These are phyloP conservation scores for Vannuccia rotundouncinata DNA, from an alignment of 2,888 invertebrate species.

Conservation along the genomic window DNA sequence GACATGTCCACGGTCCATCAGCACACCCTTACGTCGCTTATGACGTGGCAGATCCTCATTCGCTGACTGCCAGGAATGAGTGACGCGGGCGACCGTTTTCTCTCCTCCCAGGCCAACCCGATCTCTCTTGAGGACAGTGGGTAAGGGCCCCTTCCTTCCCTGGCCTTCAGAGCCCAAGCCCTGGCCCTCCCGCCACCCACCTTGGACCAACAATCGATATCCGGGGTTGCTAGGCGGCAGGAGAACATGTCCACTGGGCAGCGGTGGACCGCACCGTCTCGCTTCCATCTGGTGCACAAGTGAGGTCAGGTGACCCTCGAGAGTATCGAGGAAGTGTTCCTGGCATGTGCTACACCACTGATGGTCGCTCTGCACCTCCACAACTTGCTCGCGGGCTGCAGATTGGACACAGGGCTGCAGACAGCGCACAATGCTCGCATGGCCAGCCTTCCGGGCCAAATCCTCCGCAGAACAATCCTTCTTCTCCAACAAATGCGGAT, in stretches of 20 bases:
- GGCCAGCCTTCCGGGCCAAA: background rate
- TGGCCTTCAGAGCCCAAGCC: background rate
- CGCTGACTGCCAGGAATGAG: background rate
- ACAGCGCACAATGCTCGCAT: background rate
- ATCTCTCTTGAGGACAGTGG: constrained; percentile 12
- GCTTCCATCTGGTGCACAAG: background rate
- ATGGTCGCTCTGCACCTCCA: background rate
- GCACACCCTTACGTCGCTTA: background rate
- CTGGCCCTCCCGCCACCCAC: background rate
- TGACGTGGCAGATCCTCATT: background rate
- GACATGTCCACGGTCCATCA: background rate
- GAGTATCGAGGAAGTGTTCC: background rate
- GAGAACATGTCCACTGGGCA: background rate
- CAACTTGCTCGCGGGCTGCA: background rate
- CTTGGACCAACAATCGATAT: background rate
- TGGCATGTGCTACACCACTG: background rate
- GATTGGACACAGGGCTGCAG: background rate
- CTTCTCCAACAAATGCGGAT: background rate
- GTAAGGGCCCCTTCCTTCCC: background rate
- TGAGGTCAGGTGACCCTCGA: background rate
- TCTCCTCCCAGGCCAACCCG: background rate
- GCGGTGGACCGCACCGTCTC: background rate
- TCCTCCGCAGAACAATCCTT: background rate
- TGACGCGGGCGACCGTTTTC: background rate
- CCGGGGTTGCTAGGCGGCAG: background rate